Evolutionary conservation across 1,140 invertebrate genomes (phyloP).

Genomic region (Tetramorium parvispinum): DNA sequence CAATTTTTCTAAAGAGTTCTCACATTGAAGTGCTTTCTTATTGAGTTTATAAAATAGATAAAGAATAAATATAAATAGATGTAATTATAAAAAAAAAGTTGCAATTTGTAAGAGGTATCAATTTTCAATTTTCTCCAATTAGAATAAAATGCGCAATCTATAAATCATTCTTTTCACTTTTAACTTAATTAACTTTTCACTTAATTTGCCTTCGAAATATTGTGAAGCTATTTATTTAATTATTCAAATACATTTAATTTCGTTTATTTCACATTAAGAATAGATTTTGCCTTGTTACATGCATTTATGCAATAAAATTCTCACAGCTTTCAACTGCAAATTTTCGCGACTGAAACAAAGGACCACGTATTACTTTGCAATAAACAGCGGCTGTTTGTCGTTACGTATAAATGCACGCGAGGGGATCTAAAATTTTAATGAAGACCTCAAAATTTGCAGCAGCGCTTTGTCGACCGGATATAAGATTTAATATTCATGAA

Average conservation of each 20-base stretch:
- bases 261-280: background rate
- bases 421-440: slow-evolving; percentile 53
- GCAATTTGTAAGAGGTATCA: background rate
- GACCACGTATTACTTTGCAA: slow-evolving; percentile 15
- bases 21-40: background rate
- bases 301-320: slow-evolving; percentile 40
- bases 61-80: background rate
- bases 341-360: slow-evolving; percentile 42
- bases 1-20: background rate
- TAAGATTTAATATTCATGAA: slow-evolving; percentile 64
- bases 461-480: slow-evolving; percentile 33
- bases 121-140: background rate
- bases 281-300: background rate
- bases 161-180: background rate
- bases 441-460: slow-evolving; percentile 53
- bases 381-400: slow-evolving; percentile 45
- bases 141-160: background rate
- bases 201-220: background rate
- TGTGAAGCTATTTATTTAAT: background rate
- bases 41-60: background rate
- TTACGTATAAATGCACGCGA: slow-evolving; percentile 44
- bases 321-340: slow-evolving; percentile 21
- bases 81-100: slow-evolving; percentile 13
- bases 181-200: background rate
- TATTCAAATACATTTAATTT: background rate